These are phyloP conservation scores for Myotis myotis DNA, from an alignment of 2,797 vertebrate genomes.

Conservation along the genomic window DNA sequence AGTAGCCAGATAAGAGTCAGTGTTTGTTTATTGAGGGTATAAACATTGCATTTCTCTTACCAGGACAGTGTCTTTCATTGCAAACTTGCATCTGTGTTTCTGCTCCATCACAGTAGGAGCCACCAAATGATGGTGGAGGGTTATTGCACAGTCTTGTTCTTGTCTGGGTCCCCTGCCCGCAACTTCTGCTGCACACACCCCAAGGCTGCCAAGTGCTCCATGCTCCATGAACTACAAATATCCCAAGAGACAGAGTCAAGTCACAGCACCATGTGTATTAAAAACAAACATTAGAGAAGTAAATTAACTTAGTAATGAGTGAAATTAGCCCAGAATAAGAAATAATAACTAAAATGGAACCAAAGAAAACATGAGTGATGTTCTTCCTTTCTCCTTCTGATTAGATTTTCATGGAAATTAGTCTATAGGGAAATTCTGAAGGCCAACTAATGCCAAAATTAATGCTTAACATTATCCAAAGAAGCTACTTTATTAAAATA, in stretches of 20 bases:
- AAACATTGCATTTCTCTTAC: conserved; percentile 76
- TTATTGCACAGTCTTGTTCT: conserved; percentile 92
- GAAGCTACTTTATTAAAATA: conserved; percentile 35
- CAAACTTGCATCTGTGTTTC: conserved; percentile 94
- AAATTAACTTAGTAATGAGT: conserved; percentile 18
- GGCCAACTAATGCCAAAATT: conserved; percentile 42
- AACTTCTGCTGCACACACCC: conserved; percentile 92
- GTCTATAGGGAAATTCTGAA: conserved; percentile 49
- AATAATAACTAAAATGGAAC: conserved; percentile 52
- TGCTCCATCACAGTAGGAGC: conserved; percentile 87
- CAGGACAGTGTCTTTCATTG: conserved; percentile 91
- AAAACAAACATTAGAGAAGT: conserved; percentile 13
- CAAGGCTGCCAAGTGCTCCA: conserved; percentile 95
- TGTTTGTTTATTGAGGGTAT: background rate
- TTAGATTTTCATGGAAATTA: conserved; percentile 38
- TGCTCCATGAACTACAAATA: conserved; percentile 88
- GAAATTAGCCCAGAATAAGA: conserved; percentile 28
- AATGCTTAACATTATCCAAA: conserved; percentile 44
- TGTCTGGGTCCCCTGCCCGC: conserved; percentile 92
- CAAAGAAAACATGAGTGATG: conserved; percentile 48
- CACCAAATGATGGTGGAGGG: conserved; percentile 91
- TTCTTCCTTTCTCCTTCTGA: conserved; percentile 19
- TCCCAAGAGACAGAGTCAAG: conserved; percentile 40
- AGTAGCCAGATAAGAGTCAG: background rate
- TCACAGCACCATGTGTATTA: conserved; percentile 19